These are phyloP conservation scores for Sycophila sp. DNA, from an alignment of 1,140 invertebrate genomes.

Conservation along the genomic window DNA sequence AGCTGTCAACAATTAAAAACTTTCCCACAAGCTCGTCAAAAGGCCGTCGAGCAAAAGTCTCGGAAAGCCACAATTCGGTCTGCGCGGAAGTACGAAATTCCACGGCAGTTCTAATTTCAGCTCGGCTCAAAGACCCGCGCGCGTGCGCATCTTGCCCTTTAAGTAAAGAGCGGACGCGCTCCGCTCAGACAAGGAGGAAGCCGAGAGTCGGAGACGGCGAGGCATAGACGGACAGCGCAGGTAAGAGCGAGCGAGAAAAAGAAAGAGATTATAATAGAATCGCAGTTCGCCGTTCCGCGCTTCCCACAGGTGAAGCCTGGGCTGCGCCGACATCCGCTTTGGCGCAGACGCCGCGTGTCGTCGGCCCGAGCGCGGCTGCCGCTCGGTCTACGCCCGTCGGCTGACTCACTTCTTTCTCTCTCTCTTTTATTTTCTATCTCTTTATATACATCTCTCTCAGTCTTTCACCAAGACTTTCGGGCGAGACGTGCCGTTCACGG, in stretches of 20 bases:
- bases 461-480: too few relatives aligned
- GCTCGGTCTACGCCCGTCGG: too few relatives aligned
- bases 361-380: too few relatives aligned
- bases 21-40: not conserved
- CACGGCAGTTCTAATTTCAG: not conserved
- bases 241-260: conserved; percentile 28
- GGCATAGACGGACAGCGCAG: not conserved
- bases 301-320: conserved; percentile 40
- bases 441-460: too few relatives aligned
- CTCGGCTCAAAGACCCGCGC: not conserved
- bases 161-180: not conserved
- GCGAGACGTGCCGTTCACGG: too few relatives aligned
- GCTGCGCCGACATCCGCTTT: conserved; percentile 33
- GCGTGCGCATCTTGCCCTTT: not conserved
- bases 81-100: not conserved
- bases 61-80: too few relatives aligned
- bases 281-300: conserved; percentile 43
- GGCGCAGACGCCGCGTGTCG: conserved; percentile 12
- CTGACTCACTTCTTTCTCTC: too few relatives aligned
- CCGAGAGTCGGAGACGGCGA: not conserved
- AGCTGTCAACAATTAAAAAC: not conserved
- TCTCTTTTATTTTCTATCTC: not conserved
- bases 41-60: too few relatives aligned
- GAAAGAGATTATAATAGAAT: conserved; percentile 49
- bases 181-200: not conserved